These are phyloP conservation scores for Huso huso DNA, from an alignment of 2,797 vertebrate genomes.

Conservation along the genomic window DNA sequence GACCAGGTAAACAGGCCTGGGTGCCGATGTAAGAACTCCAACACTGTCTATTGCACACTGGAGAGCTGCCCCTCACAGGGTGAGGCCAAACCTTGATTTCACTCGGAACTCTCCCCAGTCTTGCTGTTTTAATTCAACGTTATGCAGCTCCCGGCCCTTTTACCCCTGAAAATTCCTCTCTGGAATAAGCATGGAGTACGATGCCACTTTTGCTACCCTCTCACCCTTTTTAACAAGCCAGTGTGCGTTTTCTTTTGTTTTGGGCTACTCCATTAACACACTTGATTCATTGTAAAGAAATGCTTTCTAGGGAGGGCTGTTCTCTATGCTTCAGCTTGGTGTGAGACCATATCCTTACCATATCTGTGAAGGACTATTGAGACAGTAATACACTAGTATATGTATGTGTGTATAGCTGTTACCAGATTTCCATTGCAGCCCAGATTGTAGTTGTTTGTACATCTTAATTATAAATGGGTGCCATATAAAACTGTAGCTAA, in stretches of 20 bases:
- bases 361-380: slow-evolving; percentile 70
- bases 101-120: slow-evolving; percentile 27
- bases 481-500: slow-evolving; percentile 43
- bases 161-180: slow-evolving; percentile 33
- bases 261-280: slow-evolving; percentile 52
- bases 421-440: slow-evolving; percentile 57
- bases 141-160: slow-evolving; percentile 39
- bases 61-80: slow-evolving; percentile 69
- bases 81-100: slow-evolving; percentile 81
- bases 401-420: slow-evolving; percentile 53
- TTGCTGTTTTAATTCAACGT: slow-evolving; percentile 54
- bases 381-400: slow-evolving; percentile 34
- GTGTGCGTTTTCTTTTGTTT: slow-evolving; percentile 58
- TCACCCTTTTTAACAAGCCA: slow-evolving; percentile 60
- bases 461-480: slow-evolving; percentile 36
- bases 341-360: slow-evolving; percentile 38
- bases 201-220: slow-evolving; percentile 52
- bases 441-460: slow-evolving; percentile 43
- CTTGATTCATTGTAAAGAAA: slow-evolving; percentile 28
- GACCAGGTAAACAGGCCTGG: slow-evolving; percentile 81
- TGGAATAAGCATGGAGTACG: slow-evolving; percentile 49
- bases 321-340: slow-evolving; percentile 18
- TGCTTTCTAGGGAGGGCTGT: slow-evolving; percentile 20
- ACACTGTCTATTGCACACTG: slow-evolving; percentile 95
- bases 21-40: slow-evolving; percentile 94